phyloP scores from a whole-genome alignment of 92 coral and sea anemone species.

The Montipora capitata region DNA sequence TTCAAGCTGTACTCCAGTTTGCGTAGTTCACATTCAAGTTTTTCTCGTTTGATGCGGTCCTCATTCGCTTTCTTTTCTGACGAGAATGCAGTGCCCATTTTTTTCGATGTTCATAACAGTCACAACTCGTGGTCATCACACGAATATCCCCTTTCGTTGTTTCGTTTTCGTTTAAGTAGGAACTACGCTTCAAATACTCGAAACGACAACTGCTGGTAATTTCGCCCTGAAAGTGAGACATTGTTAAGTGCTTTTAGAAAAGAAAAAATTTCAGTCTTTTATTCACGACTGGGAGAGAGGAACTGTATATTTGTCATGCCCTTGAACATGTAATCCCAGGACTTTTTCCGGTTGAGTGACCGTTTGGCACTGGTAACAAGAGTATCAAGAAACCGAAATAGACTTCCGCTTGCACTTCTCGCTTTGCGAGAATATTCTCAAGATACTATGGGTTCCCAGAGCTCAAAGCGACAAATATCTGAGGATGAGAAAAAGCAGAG shows the following conservation, averaged over 20 bases:
- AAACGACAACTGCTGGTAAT: too few relatives aligned
- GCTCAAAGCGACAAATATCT: neutral
- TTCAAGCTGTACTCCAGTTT: conserved; percentile 21
- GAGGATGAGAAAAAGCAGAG: conserved; percentile 13
- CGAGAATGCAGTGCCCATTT: conserved; percentile 18
- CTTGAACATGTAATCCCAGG: too few relatives aligned
- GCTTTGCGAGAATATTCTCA: neutral
- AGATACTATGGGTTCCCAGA: neutral
- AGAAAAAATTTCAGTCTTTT: too few relatives aligned
- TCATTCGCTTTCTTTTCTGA: conserved; percentile 1
- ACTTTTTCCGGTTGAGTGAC: too few relatives aligned
- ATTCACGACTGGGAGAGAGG: too few relatives aligned
- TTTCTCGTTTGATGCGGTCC: conserved; percentile 36
- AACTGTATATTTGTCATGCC: too few relatives aligned
- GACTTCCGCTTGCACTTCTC: neutral
- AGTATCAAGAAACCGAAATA: too few relatives aligned
- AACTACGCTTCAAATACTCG: neutral
- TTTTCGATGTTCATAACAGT: neutral
- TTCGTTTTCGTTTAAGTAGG: neutral
- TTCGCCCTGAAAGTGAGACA: too few relatives aligned
- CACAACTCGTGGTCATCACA: neutral
- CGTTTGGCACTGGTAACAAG: too few relatives aligned
- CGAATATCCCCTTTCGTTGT: neutral
- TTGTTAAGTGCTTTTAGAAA: too few relatives aligned
- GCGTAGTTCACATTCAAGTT: conserved; percentile 12